These are phyloP conservation scores for Lysiphlebus fabarum DNA, from an alignment of 1,140 invertebrate genomes.

Conservation along the genomic window DNA sequence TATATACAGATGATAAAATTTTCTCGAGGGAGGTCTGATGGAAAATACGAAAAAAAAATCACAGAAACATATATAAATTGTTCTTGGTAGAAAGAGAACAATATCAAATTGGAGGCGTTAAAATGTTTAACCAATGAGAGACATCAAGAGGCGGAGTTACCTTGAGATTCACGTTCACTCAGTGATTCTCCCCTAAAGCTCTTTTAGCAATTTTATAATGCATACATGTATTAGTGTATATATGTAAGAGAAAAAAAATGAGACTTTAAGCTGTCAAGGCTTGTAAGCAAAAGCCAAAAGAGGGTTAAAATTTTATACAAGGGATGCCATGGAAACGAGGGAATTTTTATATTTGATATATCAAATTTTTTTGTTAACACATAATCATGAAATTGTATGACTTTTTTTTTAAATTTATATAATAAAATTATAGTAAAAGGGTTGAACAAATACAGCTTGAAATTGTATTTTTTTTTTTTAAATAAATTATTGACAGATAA, in stretches of 20 bases:
- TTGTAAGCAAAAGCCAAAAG: slow-evolving; percentile 8
- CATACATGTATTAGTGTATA: background rate
- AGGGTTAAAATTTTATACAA: background rate
- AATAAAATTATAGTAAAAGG: too few relatives aligned
- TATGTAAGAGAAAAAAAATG: background rate
- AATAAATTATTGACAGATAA: too few relatives aligned
- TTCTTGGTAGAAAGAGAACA: slow-evolving; percentile 1
- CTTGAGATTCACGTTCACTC: slow-evolving; percentile 1
- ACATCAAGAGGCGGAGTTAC: slow-evolving; percentile 14
- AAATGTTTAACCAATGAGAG: slow-evolving; percentile 11
- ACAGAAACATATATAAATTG: slow-evolving; percentile 26
- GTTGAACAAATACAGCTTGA: too few relatives aligned
- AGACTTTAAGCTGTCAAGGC: slow-evolving; percentile 1
- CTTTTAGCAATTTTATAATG: too few relatives aligned
- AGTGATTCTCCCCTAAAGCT: slow-evolving; percentile 5
- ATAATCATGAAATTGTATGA: background rate
- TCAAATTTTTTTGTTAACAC: slow-evolving; percentile 5
- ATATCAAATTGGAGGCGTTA: slow-evolving; percentile 17
- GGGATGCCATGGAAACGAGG: slow-evolving; percentile 12
- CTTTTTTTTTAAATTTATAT: background rate
- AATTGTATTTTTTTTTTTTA: too few relatives aligned
- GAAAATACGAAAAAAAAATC: slow-evolving; percentile 48
- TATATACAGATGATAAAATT: slow-evolving; percentile 38
- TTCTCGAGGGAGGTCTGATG: slow-evolving; percentile 35
- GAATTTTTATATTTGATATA: slow-evolving; percentile 3